Conservation (phyloP, 2,888 invertebrate species). For the Pseudanteris insignis region DNA sequence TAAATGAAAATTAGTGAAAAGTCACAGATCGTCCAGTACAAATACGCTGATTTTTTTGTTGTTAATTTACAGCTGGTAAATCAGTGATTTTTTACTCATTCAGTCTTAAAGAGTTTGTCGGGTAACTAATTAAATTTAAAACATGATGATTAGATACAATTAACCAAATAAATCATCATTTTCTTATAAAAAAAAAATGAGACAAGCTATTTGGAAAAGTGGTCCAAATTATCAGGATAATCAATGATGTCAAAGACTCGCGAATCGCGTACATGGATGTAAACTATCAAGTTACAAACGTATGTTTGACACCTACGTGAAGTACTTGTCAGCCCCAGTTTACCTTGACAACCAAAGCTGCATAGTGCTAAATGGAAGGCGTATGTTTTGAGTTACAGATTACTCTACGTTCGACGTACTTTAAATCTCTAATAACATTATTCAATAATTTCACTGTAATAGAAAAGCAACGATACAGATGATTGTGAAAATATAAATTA, state of each 20-base stretch:
- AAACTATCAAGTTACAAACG: conserved; percentile 50
- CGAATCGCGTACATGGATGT: conserved; percentile 27
- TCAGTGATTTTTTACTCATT: no score
- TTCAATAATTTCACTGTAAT: no score
- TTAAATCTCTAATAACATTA: no score
- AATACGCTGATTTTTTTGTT: no score
- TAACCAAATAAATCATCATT: neutral
- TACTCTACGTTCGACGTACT: conserved; percentile 34
- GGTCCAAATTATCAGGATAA: conserved; percentile 5
- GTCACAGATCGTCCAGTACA: no score
- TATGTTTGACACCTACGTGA: conserved; percentile 56
- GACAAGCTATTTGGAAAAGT: neutral
- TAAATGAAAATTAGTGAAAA: no score
- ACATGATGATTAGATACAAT: neutral
- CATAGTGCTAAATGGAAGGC: conserved; percentile 49
- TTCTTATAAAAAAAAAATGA: no score
- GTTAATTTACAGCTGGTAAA: neutral
- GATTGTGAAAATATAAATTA: no score
- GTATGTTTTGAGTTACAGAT: conserved; percentile 51
- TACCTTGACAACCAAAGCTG: conserved; percentile 58
- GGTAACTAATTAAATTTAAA: neutral
- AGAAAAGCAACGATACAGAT: no score
- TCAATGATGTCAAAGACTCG: conserved; percentile 21
- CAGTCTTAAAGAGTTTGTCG: no score
- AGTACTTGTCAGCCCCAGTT: conserved; percentile 53